Evolutionary conservation across 37 sponge, comb jelly and placozoan species (phyloP).

Genomic region (Lycopodina hypogea): DNA sequence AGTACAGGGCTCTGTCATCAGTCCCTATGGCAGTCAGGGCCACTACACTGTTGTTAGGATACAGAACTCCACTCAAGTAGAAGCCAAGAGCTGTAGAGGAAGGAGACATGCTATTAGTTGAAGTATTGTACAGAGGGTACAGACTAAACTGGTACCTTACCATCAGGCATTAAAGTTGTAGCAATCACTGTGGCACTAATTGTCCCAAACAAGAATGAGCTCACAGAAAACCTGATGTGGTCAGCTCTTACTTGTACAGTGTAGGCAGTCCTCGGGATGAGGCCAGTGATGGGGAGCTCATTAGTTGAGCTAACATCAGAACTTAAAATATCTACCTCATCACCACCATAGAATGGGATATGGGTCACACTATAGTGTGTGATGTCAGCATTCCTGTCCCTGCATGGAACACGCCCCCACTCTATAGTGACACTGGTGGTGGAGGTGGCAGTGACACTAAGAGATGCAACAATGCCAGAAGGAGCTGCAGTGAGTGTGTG

Average conservation of each 20-base stretch:
- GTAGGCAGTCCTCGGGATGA: conserved; percentile 14
- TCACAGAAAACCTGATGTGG: not conserved
- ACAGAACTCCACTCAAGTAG: not conserved
- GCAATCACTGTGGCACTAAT: not conserved
- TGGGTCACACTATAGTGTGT: conserved; percentile 9
- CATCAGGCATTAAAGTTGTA: not conserved
- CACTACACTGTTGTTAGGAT: conserved; percentile 27
- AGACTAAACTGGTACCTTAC: not conserved
- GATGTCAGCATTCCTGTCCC: conserved; percentile 22
- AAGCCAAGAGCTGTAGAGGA: not conserved
- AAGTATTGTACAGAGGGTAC: no score
- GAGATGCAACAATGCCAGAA: conserved; percentile 5
- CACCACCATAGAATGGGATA: not conserved
- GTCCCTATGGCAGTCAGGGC: conserved; percentile 12
- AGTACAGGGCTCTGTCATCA: conserved; percentile 12
- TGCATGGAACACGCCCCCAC: conserved; percentile 17
- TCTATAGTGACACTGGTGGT: conserved; percentile 5
- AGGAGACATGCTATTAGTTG: not conserved
- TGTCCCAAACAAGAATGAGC: no score
- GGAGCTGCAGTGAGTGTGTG: conserved; percentile 14
- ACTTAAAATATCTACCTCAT: not conserved
- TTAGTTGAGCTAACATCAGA: not conserved
- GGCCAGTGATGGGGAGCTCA: conserved; percentile 3
- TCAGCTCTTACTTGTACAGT: not conserved
- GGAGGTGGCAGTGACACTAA: not conserved